phyloP scores from a whole-genome alignment of 1,140 invertebrate species.

The Trissolcus basalis region DNA sequence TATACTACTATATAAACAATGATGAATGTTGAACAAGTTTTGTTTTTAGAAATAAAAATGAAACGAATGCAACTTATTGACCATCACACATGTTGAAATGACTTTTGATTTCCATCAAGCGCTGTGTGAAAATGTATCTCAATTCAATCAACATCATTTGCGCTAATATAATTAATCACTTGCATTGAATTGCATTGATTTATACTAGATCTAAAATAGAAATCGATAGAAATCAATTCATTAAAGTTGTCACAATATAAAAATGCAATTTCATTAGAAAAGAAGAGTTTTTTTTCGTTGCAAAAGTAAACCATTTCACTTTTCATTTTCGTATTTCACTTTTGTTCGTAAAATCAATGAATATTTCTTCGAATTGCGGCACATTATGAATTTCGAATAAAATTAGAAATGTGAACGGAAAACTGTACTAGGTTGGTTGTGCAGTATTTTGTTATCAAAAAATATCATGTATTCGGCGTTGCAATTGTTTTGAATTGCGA shows the following conservation, averaged over 20 bases:
- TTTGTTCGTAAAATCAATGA: not conserved
- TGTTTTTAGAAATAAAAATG: no score
- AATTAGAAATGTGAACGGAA: no score
- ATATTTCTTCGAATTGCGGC: no score
- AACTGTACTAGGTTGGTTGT: no score
- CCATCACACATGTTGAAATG: not conserved
- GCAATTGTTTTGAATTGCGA: no score
- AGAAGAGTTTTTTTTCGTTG: not conserved
- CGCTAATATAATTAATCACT: conserved; percentile 4
- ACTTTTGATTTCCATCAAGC: not conserved
- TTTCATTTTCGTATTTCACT: not conserved
- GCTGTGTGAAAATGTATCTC: conserved; percentile 5
- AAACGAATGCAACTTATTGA: not conserved
- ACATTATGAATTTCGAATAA: no score
- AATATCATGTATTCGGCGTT: no score
- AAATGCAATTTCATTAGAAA: not conserved
- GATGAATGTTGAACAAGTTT: no score
- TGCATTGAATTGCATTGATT: not conserved
- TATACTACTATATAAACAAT: no score
- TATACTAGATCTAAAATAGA: conserved; percentile 1
- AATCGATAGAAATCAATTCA: conserved; percentile 6
- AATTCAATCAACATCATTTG: not conserved
- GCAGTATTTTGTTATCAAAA: no score
- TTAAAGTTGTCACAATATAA: not conserved
- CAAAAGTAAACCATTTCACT: not conserved